phyloP scores from a whole-genome alignment of 2,888 invertebrate genomes.

The Byasa hedistus region DNA sequence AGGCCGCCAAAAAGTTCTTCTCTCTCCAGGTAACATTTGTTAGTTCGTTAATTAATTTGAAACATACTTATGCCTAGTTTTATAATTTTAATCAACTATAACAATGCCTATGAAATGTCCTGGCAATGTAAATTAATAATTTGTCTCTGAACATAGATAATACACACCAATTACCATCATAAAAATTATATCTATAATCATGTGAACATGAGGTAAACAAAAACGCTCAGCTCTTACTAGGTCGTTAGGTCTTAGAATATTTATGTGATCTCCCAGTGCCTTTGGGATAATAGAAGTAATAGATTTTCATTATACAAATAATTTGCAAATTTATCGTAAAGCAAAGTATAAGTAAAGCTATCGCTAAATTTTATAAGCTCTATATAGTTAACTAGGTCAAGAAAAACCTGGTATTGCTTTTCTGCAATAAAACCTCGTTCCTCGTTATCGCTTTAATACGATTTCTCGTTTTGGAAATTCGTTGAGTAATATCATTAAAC shows the following conservation, averaged over 20 bases:
- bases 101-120: too few species aligned
- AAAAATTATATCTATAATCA: too few species aligned
- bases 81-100: neutral
- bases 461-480: constrained; percentile 1
- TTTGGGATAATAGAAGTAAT: neutral
- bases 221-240: too few species aligned
- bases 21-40: constrained; percentile 58
- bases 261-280: too few species aligned
- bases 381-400: constrained; percentile 13
- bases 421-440: constrained; percentile 12
- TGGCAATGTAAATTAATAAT: too few species aligned
- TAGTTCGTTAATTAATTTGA: neutral
- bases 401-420: constrained; percentile 13
- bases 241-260: neutral
- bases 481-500: neutral
- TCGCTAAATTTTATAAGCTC: neutral
- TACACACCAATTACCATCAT: too few species aligned
- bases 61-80: neutral
- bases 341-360: neutral
- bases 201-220: too few species aligned
- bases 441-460: constrained; percentile 10
- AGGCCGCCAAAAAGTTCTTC: constrained; percentile 93
- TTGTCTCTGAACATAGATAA: too few species aligned
- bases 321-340: neutral
- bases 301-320: neutral